Evolutionary conservation across 2,113 vertebrate species (phyloP), one percentile per base, ranked within the genome.

Genomic region (Peromyscus leucopus): DNA sequence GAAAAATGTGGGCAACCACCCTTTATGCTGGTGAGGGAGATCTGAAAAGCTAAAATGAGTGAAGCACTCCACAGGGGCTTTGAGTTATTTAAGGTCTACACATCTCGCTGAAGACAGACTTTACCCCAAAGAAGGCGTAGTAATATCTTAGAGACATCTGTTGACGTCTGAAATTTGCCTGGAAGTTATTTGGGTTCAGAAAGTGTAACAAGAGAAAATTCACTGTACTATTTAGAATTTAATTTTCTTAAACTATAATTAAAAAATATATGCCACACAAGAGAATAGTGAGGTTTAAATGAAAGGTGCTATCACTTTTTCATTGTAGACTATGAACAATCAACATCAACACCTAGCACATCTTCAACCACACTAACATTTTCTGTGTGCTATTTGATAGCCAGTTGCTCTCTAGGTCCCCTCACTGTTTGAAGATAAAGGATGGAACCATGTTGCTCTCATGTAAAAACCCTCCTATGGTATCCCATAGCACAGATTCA

Each of bases 311-410:
- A 12, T 57, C 74, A 72, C 24, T 36, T 19, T 80, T 93, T 22
- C 36, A 83, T 26, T 13, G 0, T 42, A 10, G 31, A 83, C 84
- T 55, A 67, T 22, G 28, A 33, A 55, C 75, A 93, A 22, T 51
- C 51, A 9, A 51, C 51, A 28, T 59, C 26, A 48, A 46, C 21
- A 12, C 15, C 51, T 31, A 48, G 5, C 24, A 10, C 2, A 7
- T 26, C 19, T 72, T 28, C 4, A 42, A 16, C 4, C 59, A 65
- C 28, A 1, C 0, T 22, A n/a, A 39, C 6, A 31, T 10, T 21
- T 39, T n/a, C 79, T 88, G 51, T 2, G 65, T 75, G n/a, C 67
- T 46, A 79, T 17, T 22, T 17, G 63, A 83, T 12, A 71, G 61
- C 31, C 42, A 39, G 11, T 19, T 51, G 17, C 4, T 33, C 10